Conservation (phyloP, 2,888 invertebrate genomes). For the Plebejus argus region DNA sequence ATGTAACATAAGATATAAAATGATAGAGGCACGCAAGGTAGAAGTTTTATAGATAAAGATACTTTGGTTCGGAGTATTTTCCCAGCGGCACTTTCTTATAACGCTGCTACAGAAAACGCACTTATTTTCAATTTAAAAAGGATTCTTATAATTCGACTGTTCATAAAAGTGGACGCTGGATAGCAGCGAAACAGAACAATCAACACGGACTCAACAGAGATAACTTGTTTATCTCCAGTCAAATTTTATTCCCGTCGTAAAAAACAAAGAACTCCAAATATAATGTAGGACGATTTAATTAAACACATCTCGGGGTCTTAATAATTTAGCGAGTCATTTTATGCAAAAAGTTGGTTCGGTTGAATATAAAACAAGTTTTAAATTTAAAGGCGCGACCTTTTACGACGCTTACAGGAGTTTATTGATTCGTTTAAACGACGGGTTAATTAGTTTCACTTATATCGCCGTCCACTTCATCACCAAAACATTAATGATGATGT, state of each 20-base stretch:
- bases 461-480: not conserved
- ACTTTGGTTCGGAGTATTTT: too few species aligned
- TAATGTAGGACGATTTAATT: conserved; percentile 21
- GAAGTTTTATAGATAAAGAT: too few species aligned
- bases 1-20: too few species aligned
- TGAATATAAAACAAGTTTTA: conserved; percentile 28
- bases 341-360: conserved; percentile 27
- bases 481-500: not conserved
- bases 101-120: too few species aligned
- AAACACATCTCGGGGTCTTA: conserved; percentile 7
- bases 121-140: not conserved
- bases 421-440: conserved; percentile 22
- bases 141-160: not conserved
- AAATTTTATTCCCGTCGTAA: conserved; percentile 4
- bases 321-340: conserved; percentile 19
- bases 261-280: conserved; percentile 14
- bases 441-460: conserved; percentile 27
- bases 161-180: not conserved
- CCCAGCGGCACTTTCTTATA: too few species aligned
- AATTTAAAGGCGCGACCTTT: conserved; percentile 11
- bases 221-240: conserved; percentile 19
- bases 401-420: conserved; percentile 26
- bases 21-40: too few species aligned
- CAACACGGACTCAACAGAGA: conserved; percentile 2
- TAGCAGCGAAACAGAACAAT: not conserved